A percentile compares a stretch with the other conserved stretches of the same genome.
Conservation (phyloP, 2,797 vertebrate species). For the Sitta carolinensis region DNA sequence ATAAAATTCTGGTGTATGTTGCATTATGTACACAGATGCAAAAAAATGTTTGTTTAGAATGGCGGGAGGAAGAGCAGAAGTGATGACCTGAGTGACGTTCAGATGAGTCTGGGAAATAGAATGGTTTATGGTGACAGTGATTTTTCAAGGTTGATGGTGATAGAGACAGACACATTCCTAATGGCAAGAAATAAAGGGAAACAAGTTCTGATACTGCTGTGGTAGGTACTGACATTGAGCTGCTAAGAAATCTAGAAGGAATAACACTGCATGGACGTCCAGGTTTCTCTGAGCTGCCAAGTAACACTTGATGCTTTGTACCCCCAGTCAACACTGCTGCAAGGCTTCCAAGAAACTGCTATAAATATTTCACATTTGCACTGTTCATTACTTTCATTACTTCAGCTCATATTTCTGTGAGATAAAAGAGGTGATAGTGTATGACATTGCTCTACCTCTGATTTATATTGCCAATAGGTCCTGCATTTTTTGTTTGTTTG, state of each 20-base stretch:
- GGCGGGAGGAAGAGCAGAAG: neutral
- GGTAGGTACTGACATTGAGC: neutral
- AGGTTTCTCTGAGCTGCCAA: neutral
- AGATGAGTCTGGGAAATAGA: neutral
- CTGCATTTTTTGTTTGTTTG: neutral
- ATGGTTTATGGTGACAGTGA: neutral
- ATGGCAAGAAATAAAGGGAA: neutral
- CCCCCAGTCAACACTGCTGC: neutral
- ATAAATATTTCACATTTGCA: conserved; percentile 34
- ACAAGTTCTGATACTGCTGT: neutral
- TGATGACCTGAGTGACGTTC: neutral
- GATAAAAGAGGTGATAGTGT: conserved; percentile 22
- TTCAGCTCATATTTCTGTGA: conserved; percentile 17
- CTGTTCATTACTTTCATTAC: conserved; percentile 31
- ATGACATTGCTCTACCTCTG: neutral
- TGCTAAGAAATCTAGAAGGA: neutral
- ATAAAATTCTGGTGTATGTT: rapidly evolving
- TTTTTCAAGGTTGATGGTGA: neutral
- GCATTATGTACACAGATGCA: neutral
- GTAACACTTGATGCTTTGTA: neutral
- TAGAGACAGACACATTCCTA: neutral
- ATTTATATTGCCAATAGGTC: conserved; percentile 15
- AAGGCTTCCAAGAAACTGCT: neutral
- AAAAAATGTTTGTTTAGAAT: neutral
- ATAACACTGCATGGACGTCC: neutral